Base-by-base conservation (phyloP, 2,888 invertebrate genomes). In the Melangyna quadrimaculata region DNA sequence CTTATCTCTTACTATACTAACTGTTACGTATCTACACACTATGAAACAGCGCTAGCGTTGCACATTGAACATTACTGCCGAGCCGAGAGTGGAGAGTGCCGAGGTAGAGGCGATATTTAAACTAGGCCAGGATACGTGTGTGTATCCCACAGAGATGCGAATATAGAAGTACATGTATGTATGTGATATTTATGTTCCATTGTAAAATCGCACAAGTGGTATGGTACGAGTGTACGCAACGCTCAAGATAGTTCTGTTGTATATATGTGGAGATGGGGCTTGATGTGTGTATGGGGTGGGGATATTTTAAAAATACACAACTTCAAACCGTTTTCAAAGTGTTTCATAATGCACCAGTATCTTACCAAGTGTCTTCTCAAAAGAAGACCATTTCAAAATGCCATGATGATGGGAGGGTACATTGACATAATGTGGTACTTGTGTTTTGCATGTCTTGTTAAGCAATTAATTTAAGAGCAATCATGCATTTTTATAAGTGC, bases 151-250 rank as follows among this genome's bases (percentile, higher is more conserved):
- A 65, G 65, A 45, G 43, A 45, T 65, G 43, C 45, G 43, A 45
- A 43, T n/a, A 43, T 29, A 43, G 3, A 14, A 2, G 9, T 9
- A 35, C 12, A 35, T 12, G 6, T 27, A 35, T 12, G 35, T 17
- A 53, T 53, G 32, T 63, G 63, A 67, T 57, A 53, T 69, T 40
- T 69, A 63, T 43, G 32, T 74, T 53, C 77, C 78, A 81, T 78
- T 82, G 78, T 78, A 70, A 82, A 78, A 78, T 83, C 74, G 57
- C 70, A 83, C 83, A 83, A 83, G 78, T 78, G 78, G 78, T 37
- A 51, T 4, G 43, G 17, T 37, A 37, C 14, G 37, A 43, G 37
- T 51, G 70, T 70, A 83, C 83, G 83, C 83, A 83, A 61, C 3
- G n/a, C n/a, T 7, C 35, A 78, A 70, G 45, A 55, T 63, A 69